Evolutionary conservation across 2,888 invertebrate species (phyloP).

Genomic region (Drosophila mulleri): DNA sequence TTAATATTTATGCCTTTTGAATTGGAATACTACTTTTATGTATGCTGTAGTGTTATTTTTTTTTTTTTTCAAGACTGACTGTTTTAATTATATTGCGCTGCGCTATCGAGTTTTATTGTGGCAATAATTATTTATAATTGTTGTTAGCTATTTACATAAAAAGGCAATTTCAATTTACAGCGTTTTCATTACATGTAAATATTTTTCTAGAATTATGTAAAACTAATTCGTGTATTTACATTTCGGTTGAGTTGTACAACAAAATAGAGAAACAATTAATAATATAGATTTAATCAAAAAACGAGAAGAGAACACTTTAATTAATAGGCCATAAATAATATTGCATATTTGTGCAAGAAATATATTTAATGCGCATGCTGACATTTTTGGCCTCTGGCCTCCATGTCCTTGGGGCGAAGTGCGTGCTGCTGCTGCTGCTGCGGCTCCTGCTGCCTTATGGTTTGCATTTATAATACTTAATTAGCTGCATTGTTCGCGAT

Average conservation of each 20-base stretch:
- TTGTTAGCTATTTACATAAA: slow-evolving; percentile 65
- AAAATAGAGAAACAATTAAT: not conserved
- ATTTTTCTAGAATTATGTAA: slow-evolving; percentile 11
- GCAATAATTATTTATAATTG: slow-evolving; percentile 48
- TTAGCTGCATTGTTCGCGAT: slow-evolving; percentile 73
- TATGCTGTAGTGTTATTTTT: slow-evolving; percentile 7
- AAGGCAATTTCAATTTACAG: slow-evolving; percentile 62
- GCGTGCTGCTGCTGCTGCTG: not conserved
- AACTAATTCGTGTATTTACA: slow-evolving; percentile 46
- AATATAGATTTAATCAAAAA: slow-evolving; percentile 38
- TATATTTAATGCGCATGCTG: slow-evolving; percentile 25
- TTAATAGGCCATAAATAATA: slow-evolving; percentile 22
- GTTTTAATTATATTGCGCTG: slow-evolving; percentile 35
- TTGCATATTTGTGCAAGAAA: slow-evolving; percentile 1
- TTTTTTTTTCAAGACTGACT: slow-evolving; percentile 29
- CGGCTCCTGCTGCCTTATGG: slow-evolving; percentile 42
- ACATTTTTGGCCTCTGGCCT: slow-evolving; percentile 1
- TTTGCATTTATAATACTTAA: slow-evolving; percentile 71
- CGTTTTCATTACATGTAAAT: slow-evolving; percentile 19
- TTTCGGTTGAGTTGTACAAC: slow-evolving; percentile 4
- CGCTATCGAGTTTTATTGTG: slow-evolving; percentile 29
- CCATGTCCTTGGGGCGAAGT: slow-evolving; percentile 17
- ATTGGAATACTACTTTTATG: slow-evolving; percentile 13
- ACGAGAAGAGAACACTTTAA: not conserved
- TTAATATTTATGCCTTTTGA: slow-evolving; percentile 27